Percentiles rank a stretch among this genome's conserved stretches.
Evolutionary conservation across 2,888 invertebrate species (phyloP).

Genomic region (Yponomeuta malinellus): DNA sequence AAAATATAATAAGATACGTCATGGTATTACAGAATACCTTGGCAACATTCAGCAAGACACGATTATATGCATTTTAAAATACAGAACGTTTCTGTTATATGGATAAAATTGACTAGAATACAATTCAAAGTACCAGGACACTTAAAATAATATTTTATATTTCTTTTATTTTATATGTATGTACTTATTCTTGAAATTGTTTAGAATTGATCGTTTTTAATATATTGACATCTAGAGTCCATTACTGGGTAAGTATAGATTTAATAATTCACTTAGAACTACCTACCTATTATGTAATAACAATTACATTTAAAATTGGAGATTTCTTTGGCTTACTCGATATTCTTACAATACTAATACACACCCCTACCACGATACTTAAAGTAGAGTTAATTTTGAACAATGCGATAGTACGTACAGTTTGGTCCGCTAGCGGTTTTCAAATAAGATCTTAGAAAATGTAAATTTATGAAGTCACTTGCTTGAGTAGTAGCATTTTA

Average conservation of each 20-base stretch:
- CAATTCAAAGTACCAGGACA: slow-evolving; percentile 22
- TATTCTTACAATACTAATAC: not conserved
- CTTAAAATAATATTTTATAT: slow-evolving; percentile 30
- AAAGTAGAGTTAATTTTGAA: slow-evolving; percentile 1
- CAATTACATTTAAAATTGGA: not conserved
- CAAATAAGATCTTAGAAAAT: slow-evolving; percentile 24
- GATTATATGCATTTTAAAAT: slow-evolving; percentile 5
- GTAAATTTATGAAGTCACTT: slow-evolving; percentile 23
- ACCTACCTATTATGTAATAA: not conserved
- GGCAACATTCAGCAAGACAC: not conserved
- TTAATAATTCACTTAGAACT: not conserved
- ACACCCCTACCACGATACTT: not conserved
- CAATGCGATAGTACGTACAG: slow-evolving; percentile 26
- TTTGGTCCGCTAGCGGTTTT: slow-evolving; percentile 44
- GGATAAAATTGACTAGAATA: slow-evolving; percentile 61
- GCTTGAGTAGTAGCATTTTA: not conserved
- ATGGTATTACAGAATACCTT: not conserved
- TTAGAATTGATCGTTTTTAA: not conserved
- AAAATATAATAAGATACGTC: too few relatives aligned
- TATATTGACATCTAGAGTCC: slow-evolving; percentile 9
- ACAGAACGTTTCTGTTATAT: slow-evolving; percentile 14
- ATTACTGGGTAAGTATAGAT: not conserved
- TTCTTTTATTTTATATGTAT: not conserved
- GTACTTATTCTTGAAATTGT: not conserved
- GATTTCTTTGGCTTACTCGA: slow-evolving; percentile 8